Evolutionary conservation across 2,888 invertebrate species (phyloP), one percentile per base, ranked within the genome.

Genomic region (Acrocera orbiculus): DNA sequence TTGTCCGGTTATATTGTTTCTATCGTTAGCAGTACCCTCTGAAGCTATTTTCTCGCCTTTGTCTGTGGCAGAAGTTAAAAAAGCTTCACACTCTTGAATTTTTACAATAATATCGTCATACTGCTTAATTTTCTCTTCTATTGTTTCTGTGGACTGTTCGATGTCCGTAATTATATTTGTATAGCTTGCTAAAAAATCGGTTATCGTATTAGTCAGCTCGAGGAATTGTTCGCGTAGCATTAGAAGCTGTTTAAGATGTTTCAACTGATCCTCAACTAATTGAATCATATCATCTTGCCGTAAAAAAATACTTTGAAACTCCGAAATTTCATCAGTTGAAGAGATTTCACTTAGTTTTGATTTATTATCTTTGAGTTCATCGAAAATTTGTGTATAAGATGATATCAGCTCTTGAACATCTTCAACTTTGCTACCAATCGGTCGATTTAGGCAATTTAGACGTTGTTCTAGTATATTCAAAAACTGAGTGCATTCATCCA

Each of bases 41-140:
- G 79, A 77, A 1, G 86, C 86, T 20, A 93, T 90, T 55, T 87
- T 85, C 50, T 86, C 83, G 1, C 90, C 92, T 54, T 90, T 90
- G 50, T 92, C 92, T 10, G 76, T 76, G 1, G 90, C 87, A 5
- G 82, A 75, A 0, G 86, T 81, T 7, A 92, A 59, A 22, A 80
- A 64, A 8, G 87, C 89, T 56, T 90, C 90, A 52, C 83, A 86
- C 47, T 86, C 86, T 61, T 86, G 87, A 33, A 90, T 85, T 51
- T 82, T 83, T 0, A 72, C 61, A 41, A 89, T 82, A 1, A 85
- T 74, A 43, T 85, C 80, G 49, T 86, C 83, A 47, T 87, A 89
- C 33, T 78, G 74, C 48, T 78, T 79, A 32, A 90, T 85, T 53
- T 86, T 87, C 26, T 86, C 85, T 52, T 85, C 80, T 8, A 82